Base-by-base conservation (phyloP, 2,113 vertebrate genomes). In the Brienomyrus brachyistius region DNA sequence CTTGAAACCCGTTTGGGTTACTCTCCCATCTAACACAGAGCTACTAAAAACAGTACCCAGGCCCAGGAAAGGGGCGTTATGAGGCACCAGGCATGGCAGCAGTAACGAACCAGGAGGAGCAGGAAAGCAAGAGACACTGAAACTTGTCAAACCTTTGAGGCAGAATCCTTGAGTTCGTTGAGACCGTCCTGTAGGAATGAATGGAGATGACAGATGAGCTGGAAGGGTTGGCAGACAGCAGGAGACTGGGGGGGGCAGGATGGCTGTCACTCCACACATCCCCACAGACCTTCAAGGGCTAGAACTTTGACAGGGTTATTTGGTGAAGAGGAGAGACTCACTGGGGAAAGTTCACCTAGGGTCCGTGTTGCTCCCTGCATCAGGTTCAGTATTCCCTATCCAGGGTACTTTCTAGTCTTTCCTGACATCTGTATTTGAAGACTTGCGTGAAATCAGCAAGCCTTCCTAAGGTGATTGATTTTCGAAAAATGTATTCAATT, bases 121-220 rank as follows among this genome's bases (percentile, higher is more conserved):
- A 56, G 31, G n/a, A 48, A 48, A 31, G 48, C 5, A 48, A 84
- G 45, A 62, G 45, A 89, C 80, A 62, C 52, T 19, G 35, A 85
- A 56, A 95, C 96, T 95, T 94, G 92, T 92, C 97, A 97, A 97
- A 98, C 98, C 98, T 99, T 99, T 97, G 97, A 94, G 94, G 97
- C 95, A 92, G 98, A 96, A 89, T 99, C 98, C 97, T 99, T 99
- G 97, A 97, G 97, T 96, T 99, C 98, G 96, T 96, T 98, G 97
- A 96, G 96, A 97, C 95, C 97, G 96, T 99, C 98, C 98, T 99
- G 98, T 97, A 97, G 97, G 98, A 98, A 99, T 99, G 98, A 99
- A 99, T 94, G 97, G 97, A 99, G 98, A 99, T 97, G 98, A 99
- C 97, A 99, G 97, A 96, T 99, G 96, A 99, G 97, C 98, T 98